Evolutionary conservation across 2,797 vertebrate species (phyloP).

Genomic region (Loris lydekkerianus): DNA sequence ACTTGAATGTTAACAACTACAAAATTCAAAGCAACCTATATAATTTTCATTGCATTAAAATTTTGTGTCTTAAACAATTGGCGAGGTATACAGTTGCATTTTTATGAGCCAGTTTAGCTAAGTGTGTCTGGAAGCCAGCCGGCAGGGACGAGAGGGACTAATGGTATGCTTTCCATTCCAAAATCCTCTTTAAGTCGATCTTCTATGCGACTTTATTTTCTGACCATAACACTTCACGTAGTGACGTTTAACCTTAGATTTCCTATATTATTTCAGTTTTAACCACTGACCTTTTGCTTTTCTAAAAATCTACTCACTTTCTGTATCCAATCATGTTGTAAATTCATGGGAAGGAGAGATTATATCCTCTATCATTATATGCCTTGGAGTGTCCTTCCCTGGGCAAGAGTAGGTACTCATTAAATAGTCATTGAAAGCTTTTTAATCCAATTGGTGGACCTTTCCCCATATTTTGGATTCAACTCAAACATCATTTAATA

Average conservation of each 20-base stretch:
- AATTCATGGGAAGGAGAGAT: constrained; percentile 6
- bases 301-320: constrained; percentile 15
- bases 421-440: constrained; percentile 74
- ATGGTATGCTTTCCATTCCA: not conserved
- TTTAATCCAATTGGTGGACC: constrained; percentile 73
- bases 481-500: constrained; percentile 69
- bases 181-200: not conserved
- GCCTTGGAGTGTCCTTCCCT: not conserved
- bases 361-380: constrained; percentile 46
- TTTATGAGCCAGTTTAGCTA: not conserved
- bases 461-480: constrained; percentile 66
- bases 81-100: not conserved
- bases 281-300: not conserved
- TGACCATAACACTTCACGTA: not conserved
- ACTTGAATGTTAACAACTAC: not conserved
- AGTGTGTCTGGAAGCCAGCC: not conserved
- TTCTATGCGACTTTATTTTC: not conserved
- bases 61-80: not conserved
- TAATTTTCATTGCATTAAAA: not conserved
- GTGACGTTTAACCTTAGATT: not conserved
- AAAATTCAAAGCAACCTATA: not conserved
- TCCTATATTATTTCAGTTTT: not conserved
- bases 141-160: not conserved
- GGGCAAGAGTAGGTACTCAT: constrained; percentile 58
- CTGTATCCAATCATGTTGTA: not conserved